Evolutionary conservation across 92 coral and sea anemone genomes (phyloP).

Genomic region (Pocillopora meandrina): DNA sequence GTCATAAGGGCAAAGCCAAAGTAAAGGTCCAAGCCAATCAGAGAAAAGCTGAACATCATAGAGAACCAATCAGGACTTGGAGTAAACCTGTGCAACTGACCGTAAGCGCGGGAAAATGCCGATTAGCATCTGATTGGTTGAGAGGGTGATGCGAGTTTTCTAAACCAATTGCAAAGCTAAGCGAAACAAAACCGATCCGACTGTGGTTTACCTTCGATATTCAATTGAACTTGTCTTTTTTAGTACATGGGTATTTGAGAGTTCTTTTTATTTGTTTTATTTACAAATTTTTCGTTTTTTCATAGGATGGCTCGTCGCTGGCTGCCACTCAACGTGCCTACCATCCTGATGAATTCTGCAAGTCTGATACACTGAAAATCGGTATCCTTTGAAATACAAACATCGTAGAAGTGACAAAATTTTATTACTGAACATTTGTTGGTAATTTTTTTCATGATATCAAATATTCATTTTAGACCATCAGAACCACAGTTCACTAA

Average conservation of each 20-base stretch:
- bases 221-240: too few relatives aligned
- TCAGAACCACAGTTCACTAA: neutral
- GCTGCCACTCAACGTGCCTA: constrained; percentile 96
- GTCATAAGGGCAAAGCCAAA: too few relatives aligned
- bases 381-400: constrained; percentile 82
- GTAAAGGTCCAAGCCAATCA: too few relatives aligned
- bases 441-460: neutral
- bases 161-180: too few relatives aligned
- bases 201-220: too few relatives aligned
- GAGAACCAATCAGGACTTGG: too few relatives aligned
- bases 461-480: neutral
- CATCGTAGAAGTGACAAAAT: neutral
- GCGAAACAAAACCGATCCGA: too few relatives aligned
- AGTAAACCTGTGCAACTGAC: too few relatives aligned
- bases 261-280: neutral
- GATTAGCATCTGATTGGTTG: too few relatives aligned
- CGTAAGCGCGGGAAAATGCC: too few relatives aligned
- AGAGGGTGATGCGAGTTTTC: too few relatives aligned
- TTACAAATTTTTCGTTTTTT: neutral
- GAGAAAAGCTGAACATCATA: too few relatives aligned
- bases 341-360: constrained; percentile 96
- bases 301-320: constrained; percentile 90
- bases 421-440: neutral
- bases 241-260: neutral
- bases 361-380: constrained; percentile 92